Evolutionary conservation across 2,113 vertebrate genomes (phyloP).

Genomic region (Grammomys dolichurus): DNA sequence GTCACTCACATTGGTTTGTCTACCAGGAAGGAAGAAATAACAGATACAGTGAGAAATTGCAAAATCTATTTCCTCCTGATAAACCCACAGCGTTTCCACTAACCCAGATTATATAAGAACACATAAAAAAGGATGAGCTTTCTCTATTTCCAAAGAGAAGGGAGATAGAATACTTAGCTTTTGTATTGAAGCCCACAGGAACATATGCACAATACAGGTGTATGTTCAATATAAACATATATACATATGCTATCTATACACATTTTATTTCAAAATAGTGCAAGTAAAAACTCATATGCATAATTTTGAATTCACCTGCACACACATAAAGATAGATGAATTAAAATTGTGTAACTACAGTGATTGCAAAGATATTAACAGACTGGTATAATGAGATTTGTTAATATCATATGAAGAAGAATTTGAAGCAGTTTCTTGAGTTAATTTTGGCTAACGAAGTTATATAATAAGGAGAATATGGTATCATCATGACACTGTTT

Average conservation of each 20-base stretch:
- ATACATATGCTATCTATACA: neutral
- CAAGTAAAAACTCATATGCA: neutral
- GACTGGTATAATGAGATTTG: neutral
- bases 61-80: conserved; percentile 64
- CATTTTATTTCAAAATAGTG: neutral
- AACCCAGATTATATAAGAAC: conserved; percentile 11
- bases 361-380: neutral
- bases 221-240: neutral
- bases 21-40: conserved; percentile 58
- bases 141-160: conserved; percentile 58
- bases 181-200: neutral
- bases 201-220: neutral
- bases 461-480: neutral
- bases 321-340: neutral
- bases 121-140: neutral
- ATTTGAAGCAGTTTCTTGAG: neutral
- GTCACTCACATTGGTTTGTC: neutral
- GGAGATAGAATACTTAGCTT: neutral
- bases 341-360: neutral
- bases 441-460: neutral
- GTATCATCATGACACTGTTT: neutral
- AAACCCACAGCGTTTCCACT: conserved; percentile 41
- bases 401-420: neutral
- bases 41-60: neutral
- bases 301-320: neutral